Evolutionary conservation across 2,888 invertebrate species (phyloP).

Genomic region (Plebejus melissa): DNA sequence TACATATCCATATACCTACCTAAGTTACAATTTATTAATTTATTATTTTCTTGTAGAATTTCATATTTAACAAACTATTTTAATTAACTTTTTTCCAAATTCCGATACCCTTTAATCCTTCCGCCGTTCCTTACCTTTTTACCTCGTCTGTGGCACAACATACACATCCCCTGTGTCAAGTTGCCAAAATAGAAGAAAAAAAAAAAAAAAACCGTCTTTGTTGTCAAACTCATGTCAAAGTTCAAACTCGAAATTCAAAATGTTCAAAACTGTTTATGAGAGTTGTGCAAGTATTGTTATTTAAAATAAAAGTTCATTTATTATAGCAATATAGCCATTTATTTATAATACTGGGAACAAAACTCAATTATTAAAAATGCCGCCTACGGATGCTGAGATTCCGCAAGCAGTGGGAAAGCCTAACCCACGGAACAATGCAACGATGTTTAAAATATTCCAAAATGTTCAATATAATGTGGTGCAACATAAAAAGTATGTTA

Average conservation of each 20-base stretch:
- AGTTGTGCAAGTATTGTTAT: not conserved
- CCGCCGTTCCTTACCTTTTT: too few relatives aligned
- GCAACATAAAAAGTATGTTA: slow-evolving; percentile 81
- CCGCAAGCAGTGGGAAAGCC: slow-evolving; percentile 50
- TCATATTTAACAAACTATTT: too few relatives aligned
- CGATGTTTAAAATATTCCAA: slow-evolving; percentile 79
- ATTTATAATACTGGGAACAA: not conserved
- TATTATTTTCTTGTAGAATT: too few relatives aligned
- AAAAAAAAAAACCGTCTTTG: too few relatives aligned
- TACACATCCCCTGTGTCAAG: too few relatives aligned
- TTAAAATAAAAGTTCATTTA: not conserved
- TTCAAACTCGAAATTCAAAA: not conserved
- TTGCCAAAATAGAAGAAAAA: too few relatives aligned
- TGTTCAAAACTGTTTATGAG: not conserved
- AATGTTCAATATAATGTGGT: slow-evolving; percentile 82
- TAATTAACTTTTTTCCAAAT: too few relatives aligned
- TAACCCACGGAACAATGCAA: slow-evolving; percentile 63
- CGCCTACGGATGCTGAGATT: slow-evolving; percentile 51
- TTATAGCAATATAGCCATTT: not conserved
- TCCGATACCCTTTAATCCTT: too few relatives aligned
- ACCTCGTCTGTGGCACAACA: too few relatives aligned
- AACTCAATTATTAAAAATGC: slow-evolving; percentile 44
- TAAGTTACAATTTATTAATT: too few relatives aligned
- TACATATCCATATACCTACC: too few relatives aligned
- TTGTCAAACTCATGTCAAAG: too few relatives aligned